A percentile compares a stretch with the other conserved stretches of the same genome.
Conservation (phyloP, 2,888 invertebrate genomes). For the Norana najaformis region DNA sequence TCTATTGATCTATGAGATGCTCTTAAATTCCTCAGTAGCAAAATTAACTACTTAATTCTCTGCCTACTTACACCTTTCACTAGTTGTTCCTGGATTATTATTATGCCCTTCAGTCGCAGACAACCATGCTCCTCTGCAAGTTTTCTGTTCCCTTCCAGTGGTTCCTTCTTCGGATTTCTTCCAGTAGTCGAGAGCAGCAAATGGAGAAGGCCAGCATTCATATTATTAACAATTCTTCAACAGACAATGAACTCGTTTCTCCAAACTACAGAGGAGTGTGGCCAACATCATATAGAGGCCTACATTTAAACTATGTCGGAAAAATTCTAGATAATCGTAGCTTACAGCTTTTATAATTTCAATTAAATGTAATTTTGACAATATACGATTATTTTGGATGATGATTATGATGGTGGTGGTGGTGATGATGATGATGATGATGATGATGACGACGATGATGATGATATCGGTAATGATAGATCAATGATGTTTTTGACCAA, state of each 20-base stretch:
- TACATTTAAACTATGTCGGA: too few species aligned
- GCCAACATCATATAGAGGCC: not conserved
- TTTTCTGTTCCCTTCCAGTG: not conserved
- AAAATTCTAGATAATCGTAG: too few species aligned
- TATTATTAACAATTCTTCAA: not conserved
- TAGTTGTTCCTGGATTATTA: not conserved
- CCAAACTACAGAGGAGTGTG: not conserved
- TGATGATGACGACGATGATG: not conserved
- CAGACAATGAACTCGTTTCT: not conserved
- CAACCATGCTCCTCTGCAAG: not conserved
- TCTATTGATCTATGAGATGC: too few species aligned
- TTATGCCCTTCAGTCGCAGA: not conserved
- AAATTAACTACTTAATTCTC: too few species aligned
- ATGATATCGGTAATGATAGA: not conserved
- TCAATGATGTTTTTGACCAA: too few species aligned
- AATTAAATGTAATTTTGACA: too few species aligned
- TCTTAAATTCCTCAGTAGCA: too few species aligned
- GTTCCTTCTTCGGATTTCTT: not conserved
- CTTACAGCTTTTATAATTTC: not conserved
- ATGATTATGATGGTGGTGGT: not conserved
- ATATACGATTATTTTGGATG: too few species aligned
- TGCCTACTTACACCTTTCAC: not conserved
- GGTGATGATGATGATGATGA: not conserved
- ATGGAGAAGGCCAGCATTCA: not conserved
- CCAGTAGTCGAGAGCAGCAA: not conserved